Conservation (phyloP, 2,888 invertebrate genomes). For the Ommatoiulus sabulosus region DNA sequence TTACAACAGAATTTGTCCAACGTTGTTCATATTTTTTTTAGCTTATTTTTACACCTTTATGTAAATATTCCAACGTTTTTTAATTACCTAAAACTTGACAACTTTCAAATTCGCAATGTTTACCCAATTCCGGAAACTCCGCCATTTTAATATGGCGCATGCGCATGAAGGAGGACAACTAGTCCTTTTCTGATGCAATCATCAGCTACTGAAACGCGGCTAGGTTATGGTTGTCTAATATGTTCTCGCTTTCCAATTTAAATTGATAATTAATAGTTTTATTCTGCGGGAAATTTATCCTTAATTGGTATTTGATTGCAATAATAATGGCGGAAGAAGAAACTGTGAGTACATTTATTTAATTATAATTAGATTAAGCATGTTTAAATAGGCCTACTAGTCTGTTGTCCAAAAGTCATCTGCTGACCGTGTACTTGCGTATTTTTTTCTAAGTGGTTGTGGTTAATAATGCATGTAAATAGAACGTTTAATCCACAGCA, state of each 20-base stretch:
- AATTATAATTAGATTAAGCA: constrained; percentile 37
- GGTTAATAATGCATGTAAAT: too few species aligned
- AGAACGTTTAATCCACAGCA: too few species aligned
- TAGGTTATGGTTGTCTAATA: background rate
- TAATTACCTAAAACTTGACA: constrained; percentile 53
- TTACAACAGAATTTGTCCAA: background rate
- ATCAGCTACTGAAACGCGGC: background rate
- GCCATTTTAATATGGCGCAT: constrained; percentile 53
- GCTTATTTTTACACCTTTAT: too few species aligned
- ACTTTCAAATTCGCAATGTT: constrained; percentile 39
- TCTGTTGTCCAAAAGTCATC: background rate
- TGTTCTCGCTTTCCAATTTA: background rate
- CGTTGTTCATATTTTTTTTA: background rate
- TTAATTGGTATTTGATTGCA: background rate
- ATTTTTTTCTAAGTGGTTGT: too few species aligned
- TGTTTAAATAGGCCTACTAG: constrained; percentile 42
- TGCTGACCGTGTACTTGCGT: too few species aligned
- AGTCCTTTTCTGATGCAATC: constrained; percentile 21
- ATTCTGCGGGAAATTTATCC: background rate
- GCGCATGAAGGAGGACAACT: too few species aligned
- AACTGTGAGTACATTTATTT: constrained; percentile 67
- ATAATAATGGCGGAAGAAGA: constrained; percentile 71
- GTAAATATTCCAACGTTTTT: too few species aligned
- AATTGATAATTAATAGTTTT: background rate
- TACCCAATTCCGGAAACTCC: constrained; percentile 57